phyloP scores from a whole-genome alignment of 2,888 invertebrate species.

The Odontothrips loti region DNA sequence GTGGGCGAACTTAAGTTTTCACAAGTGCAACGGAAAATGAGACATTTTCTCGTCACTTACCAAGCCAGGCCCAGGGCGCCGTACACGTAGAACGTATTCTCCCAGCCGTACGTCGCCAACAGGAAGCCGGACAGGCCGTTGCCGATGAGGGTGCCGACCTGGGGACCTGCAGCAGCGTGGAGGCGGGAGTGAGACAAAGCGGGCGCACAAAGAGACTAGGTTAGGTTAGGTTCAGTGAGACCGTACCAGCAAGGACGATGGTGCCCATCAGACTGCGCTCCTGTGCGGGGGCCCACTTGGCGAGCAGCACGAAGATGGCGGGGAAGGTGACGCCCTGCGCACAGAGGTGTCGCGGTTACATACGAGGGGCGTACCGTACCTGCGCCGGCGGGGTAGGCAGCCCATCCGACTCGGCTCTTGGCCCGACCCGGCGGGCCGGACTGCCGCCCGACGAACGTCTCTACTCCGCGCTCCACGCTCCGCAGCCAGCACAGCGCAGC shows the following conservation, averaged over 20 bases:
- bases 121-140: slow-evolving; percentile 52
- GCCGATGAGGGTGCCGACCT: slow-evolving; percentile 54
- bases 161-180: slow-evolving; percentile 42
- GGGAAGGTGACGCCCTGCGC: slow-evolving; percentile 44
- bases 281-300: slow-evolving; percentile 46
- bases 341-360: neutral
- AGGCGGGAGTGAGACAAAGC: no score
- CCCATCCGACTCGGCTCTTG: neutral
- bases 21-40: neutral
- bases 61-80: slow-evolving; percentile 53
- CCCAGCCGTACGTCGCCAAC: slow-evolving; percentile 52
- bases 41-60: slow-evolving; percentile 42
- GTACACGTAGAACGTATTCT: slow-evolving; percentile 56
- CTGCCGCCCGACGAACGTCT: no score
- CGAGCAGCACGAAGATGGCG: slow-evolving; percentile 48
- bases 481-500: no score
- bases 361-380: no score
- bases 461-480: no score
- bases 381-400: neutral
- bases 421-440: no score
- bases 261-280: slow-evolving; percentile 45
- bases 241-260: slow-evolving; percentile 43
- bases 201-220: no score
- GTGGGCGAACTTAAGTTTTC: no score
- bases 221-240: no score